A percentile compares a stretch with the other conserved stretches of the same genome.
Conservation (phyloP, 2,888 invertebrate species). For the Calliphora vomitoria region DNA sequence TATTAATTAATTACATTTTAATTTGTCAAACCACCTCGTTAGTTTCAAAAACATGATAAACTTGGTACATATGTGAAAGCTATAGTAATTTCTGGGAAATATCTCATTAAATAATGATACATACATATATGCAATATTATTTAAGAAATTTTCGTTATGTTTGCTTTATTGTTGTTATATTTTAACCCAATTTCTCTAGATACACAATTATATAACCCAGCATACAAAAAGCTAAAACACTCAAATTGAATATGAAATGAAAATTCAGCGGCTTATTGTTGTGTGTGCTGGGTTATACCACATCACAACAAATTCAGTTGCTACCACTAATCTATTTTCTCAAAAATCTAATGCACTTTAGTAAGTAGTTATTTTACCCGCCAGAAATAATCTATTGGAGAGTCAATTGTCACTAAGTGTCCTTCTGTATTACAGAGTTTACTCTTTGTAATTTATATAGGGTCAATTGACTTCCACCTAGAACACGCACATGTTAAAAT, state of each 20-base stretch:
- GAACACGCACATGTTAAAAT: too few species aligned
- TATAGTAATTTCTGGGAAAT: not conserved
- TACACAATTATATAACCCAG: not conserved
- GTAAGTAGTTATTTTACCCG: too few species aligned
- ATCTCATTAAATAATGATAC: not conserved
- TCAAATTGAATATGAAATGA: not conserved
- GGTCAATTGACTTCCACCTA: too few species aligned
- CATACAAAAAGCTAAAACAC: not conserved
- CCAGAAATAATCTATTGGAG: too few species aligned
- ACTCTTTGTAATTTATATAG: too few species aligned
- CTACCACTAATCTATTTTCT: too few species aligned
- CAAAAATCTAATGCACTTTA: too few species aligned
- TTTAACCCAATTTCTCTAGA: not conserved
- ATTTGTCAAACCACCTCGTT: too few species aligned
- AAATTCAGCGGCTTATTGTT: not conserved
- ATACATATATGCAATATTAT: not conserved
- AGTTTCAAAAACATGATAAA: not conserved
- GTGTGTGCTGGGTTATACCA: slow-evolving; percentile 16
- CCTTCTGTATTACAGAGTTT: too few species aligned
- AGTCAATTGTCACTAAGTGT: too few species aligned
- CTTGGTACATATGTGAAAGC: not conserved
- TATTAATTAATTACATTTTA: too few species aligned
- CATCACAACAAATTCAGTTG: too few species aligned
- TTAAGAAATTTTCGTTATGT: not conserved
- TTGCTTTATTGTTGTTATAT: not conserved